A percentile compares a stretch with the other conserved stretches of the same genome.
phyloP scores from a whole-genome alignment of 2,113 vertebrate species.

The Sphyrna mokarran region DNA sequence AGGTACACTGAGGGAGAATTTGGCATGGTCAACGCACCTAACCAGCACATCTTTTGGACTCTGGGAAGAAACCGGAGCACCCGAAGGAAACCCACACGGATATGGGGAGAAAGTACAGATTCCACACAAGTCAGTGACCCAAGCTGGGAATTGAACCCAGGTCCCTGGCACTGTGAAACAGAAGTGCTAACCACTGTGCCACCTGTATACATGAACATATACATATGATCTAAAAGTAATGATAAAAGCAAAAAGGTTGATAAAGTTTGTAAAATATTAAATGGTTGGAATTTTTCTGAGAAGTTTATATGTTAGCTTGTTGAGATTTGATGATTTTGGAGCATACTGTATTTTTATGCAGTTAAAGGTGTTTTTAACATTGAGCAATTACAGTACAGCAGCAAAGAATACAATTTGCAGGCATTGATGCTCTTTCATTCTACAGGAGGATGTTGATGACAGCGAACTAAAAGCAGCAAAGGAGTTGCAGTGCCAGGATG shows the following conservation, averaged over 20 bases:
- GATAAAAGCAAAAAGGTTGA: background rate
- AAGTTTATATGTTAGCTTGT: background rate
- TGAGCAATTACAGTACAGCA: background rate
- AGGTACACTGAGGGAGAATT: no score
- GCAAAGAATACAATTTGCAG: background rate
- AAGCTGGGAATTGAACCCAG: no score
- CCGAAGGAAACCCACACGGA: no score
- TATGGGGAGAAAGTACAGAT: no score
- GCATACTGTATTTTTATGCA: background rate
- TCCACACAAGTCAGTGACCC: no score
- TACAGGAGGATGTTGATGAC: background rate
- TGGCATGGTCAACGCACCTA: no score
- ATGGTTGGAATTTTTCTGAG: background rate
- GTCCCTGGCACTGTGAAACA: no score
- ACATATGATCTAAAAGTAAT: background rate
- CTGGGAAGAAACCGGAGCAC: no score
- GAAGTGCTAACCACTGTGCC: no score
- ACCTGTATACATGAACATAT: background rate
- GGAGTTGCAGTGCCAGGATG: slow-evolving; percentile 40
- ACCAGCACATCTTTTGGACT: no score
- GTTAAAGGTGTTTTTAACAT: background rate
- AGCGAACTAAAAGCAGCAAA: slow-evolving; percentile 40
- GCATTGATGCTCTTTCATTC: background rate
- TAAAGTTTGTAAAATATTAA: background rate
- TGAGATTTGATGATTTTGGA: background rate